Base-by-base conservation (phyloP, 2,797 vertebrate species). In the Sebastes kiyomatsui region DNA sequence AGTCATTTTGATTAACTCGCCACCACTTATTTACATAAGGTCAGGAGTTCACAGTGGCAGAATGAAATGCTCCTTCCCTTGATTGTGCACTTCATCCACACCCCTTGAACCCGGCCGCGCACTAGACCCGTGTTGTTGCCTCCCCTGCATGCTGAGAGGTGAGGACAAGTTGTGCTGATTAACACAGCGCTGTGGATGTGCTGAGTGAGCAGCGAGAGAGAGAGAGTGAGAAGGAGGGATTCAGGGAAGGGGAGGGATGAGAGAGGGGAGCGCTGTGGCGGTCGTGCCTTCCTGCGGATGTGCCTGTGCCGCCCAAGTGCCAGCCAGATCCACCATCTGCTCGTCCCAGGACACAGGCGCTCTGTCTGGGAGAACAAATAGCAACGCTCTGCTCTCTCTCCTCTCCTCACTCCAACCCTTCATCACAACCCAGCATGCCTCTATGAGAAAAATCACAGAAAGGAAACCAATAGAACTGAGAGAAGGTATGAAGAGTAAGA, bases 301-400 rank as follows among this genome's bases (percentile, higher is more conserved):
- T 86, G 84, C 76, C 85, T 56, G 25, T 92, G 90, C 93, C 90
- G 84, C 88, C 85, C 83, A 66, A 89, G 90, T 79, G 85, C 83
- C 80, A 86, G 90, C 94, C 94, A 96, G 92, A 92, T 91, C 77
- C 82, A 90, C 95, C 95, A 96, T 96, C 95, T 96, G 95, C 93
- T 95, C 90, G 74, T 91, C 82, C 90, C 74, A 85, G 90, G 85
- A 93, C 94, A 94, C 90, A 91, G 88, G 89, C 84, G n/a, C 90
- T 88, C 89, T 91, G 92, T 93, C 90, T 92, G 84, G 81, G 72
- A 75, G 77, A 84, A 83, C 72, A 89, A 87, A 89, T 78, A 85
- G 78, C 82, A 73, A 64, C 74, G 23, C 86, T 78, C 79, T 75
- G 54, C 67, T 56, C 84, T 58, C 65, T 67, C 42, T 67, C 67